These are phyloP conservation scores for Hippocampus abdominalis DNA, from an alignment of 2,113 vertebrate genomes.

Conservation along the genomic window DNA sequence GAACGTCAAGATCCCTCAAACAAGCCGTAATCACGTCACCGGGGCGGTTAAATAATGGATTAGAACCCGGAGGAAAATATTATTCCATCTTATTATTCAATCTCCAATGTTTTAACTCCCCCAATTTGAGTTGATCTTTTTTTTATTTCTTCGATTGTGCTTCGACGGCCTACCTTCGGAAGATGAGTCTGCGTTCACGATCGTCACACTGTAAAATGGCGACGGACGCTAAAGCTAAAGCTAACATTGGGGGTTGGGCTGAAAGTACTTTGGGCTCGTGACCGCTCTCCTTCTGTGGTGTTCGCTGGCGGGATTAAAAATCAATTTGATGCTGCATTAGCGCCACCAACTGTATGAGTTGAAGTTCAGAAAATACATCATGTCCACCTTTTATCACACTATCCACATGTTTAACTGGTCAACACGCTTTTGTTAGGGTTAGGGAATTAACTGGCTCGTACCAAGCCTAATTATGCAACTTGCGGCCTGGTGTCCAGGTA, in stretches of 20 bases:
- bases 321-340: neutral
- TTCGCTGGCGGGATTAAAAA: neutral
- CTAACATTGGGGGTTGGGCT: neutral
- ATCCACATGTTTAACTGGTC: neutral
- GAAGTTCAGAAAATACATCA: neutral
- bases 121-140: neutral
- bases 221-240: neutral
- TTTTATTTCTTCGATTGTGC: no score
- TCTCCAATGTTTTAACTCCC: neutral
- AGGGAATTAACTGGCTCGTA: neutral
- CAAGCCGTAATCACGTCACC: neutral
- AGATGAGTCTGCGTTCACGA: neutral
- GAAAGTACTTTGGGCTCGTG: neutral
- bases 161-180: neutral
- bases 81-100: neutral
- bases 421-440: neutral
- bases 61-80: neutral
- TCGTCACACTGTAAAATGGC: slow-evolving; percentile 6
- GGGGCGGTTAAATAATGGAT: neutral
- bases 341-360: neutral
- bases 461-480: neutral
- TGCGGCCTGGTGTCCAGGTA: neutral
- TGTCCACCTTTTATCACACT: neutral
- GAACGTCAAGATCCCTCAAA: neutral
- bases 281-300: neutral